phyloP scores from a whole-genome alignment of 2,888 invertebrate species.

The Sarcophaga subvicina region DNA sequence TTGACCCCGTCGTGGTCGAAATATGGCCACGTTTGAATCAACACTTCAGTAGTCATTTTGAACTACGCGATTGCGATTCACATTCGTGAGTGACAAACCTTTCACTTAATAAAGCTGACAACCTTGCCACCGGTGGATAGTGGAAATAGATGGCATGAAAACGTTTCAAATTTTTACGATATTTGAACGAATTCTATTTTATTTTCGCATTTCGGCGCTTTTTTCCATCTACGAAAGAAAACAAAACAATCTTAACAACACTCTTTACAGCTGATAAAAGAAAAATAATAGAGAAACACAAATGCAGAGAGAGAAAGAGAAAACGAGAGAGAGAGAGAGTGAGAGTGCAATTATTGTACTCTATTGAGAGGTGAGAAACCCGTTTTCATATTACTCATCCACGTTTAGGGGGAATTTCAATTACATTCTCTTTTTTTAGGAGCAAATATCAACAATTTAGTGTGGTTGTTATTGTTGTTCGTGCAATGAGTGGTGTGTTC shows the following conservation, averaged over 20 bases:
- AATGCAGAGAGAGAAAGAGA: not conserved
- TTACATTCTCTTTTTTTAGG: constrained; percentile 1
- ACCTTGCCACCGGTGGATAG: too few species aligned
- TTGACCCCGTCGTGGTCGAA: too few species aligned
- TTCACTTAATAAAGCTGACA: too few species aligned
- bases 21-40: too few species aligned
- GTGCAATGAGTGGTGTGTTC: not conserved
- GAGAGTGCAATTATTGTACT: not conserved
- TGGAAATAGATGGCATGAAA: too few species aligned
- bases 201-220: too few species aligned
- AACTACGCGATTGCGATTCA: too few species aligned
- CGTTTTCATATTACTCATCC: constrained; percentile 32
- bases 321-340: not conserved
- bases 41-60: too few species aligned
- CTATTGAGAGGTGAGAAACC: too few species aligned
- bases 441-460: constrained; percentile 36
- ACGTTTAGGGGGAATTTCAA: not conserved
- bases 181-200: too few species aligned
- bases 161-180: too few species aligned
- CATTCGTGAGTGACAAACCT: too few species aligned
- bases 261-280: not conserved
- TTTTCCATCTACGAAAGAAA: not conserved
- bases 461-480: constrained; percentile 26
- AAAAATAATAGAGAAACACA: not conserved
- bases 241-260: not conserved